Conservation (phyloP, 2,113 vertebrate species). For the Circaetus gallicus region DNA sequence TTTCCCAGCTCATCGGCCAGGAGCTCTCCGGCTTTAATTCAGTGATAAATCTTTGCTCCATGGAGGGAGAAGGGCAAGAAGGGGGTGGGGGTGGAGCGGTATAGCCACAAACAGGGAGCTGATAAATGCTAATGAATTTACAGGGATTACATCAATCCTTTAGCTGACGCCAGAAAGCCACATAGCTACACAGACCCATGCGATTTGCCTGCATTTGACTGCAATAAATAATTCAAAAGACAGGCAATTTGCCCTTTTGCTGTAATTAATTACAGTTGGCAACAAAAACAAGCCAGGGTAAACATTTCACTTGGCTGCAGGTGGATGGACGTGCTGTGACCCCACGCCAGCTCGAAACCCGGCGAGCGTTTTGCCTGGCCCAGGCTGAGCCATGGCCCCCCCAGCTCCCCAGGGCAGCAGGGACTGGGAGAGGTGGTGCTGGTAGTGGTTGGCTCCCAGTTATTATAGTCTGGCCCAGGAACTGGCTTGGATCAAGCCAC, state of each 20-base stretch:
- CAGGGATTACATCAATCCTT: conserved; percentile 5
- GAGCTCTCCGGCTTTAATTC: neutral
- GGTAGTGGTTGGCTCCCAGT: fast-evolving
- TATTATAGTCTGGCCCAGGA: neutral
- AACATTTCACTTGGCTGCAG: neutral
- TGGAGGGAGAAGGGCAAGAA: neutral
- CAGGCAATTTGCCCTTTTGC: neutral
- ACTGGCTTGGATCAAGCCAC: neutral
- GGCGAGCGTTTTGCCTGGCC: fast-evolving
- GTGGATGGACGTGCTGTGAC: fast-evolving
- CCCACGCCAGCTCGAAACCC: fast-evolving
- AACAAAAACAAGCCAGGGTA: neutral
- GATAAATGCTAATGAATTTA: conserved; percentile 50
- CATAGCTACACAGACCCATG: neutral
- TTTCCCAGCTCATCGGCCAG: neutral
- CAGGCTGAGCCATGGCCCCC: neutral
- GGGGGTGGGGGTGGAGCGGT: neutral
- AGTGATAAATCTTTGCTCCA: neutral
- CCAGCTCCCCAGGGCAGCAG: fast-evolving
- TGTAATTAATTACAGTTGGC: neutral
- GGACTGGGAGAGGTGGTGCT: neutral
- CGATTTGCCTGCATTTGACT: neutral
- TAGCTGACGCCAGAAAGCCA: neutral
- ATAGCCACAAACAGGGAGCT: neutral
- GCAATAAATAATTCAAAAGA: neutral